Evolutionary conservation across 2,113 vertebrate species (phyloP).

Genomic region (Cichladusa arquata): DNA sequence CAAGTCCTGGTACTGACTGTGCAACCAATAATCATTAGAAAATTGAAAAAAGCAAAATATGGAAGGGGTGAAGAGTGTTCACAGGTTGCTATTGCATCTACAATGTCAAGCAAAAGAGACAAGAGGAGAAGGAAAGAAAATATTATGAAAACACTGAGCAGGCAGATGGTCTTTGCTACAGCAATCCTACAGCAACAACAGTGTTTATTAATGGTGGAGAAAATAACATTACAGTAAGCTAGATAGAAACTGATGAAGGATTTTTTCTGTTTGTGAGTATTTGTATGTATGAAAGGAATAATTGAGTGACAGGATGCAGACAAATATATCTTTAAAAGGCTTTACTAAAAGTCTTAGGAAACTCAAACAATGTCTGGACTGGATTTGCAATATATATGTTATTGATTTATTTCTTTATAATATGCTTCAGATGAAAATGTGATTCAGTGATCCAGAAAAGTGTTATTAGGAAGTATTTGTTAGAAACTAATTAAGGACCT

Average conservation of each 20-base stretch:
- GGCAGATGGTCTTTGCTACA: not conserved
- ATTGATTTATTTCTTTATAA: not conserved
- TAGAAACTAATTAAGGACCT: not conserved
- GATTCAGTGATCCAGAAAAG: not conserved
- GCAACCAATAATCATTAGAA: not conserved
- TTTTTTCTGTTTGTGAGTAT: not conserved
- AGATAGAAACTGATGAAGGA: not conserved
- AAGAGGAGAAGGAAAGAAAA: not conserved
- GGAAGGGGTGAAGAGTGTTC: not conserved
- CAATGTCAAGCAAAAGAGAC: not conserved
- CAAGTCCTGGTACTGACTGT: not conserved
- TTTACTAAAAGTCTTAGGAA: not conserved
- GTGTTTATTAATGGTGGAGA: accelerated
- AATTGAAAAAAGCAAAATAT: not conserved
- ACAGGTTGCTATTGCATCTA: not conserved
- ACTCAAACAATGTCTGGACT: not conserved
- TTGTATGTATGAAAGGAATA: not conserved
- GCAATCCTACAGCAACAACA: not conserved
- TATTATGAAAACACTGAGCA: not conserved
- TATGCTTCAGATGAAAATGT: not conserved
- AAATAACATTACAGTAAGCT: not conserved
- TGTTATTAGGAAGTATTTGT: not conserved
- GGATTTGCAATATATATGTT: not conserved
- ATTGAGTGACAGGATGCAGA: not conserved
- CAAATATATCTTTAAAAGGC: not conserved